Base-by-base conservation (phyloP, 2,113 vertebrate genomes). In the Manacus vitellinus region DNA sequence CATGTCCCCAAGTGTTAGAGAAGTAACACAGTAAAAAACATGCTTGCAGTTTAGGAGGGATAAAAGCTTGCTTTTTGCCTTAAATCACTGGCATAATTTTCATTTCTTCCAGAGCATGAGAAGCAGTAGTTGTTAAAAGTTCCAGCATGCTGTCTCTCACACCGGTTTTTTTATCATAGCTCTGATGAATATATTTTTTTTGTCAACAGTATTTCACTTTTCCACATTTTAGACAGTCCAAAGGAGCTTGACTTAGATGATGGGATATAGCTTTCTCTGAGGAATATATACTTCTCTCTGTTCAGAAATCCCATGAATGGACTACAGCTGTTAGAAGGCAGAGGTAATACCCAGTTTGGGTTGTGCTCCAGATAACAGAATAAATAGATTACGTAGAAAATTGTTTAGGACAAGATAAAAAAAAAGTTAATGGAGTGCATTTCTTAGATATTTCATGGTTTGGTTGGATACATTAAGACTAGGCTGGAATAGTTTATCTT, bases 391-490 rank as follows among this genome's bases (percentile, higher is more conserved):
- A n/a, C 39, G 21, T 30, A 68, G 55, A 39, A 68, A 47, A 55
- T 59, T 24, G 18, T 63, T 84, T 59, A 73, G 70, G 39, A 59
- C 27, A 72, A 51, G 37, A 37, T 70, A 55, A 91, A 43, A 9
- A 35, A 62, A 28, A 62, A 76, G 14, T 44, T 44, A 18, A 46
- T 35, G 35, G 4, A 0, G 0, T 65, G 16, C 1, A 0, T 85
- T 88, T 82, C 27, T 28, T 61, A 39, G 17, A 9, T 56, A 10
- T 58, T 78, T 74, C 4, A 4, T 67, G 8, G 30, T 83, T 85
- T 75, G 21, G 6, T n/a, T 47, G 16, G 20, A 31, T 76, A n/a
- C 14, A 5, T 68, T 28, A 77, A 83, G 41, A 62, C 37, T 31
- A 28, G 15, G 5, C 84, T 89, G 66, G 46, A 74, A 20, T 35